Evolutionary conservation across 23 tunicate species (phyloP), one percentile per base, ranked within the genome.

Genomic region (Aplidium turbinatum): DNA sequence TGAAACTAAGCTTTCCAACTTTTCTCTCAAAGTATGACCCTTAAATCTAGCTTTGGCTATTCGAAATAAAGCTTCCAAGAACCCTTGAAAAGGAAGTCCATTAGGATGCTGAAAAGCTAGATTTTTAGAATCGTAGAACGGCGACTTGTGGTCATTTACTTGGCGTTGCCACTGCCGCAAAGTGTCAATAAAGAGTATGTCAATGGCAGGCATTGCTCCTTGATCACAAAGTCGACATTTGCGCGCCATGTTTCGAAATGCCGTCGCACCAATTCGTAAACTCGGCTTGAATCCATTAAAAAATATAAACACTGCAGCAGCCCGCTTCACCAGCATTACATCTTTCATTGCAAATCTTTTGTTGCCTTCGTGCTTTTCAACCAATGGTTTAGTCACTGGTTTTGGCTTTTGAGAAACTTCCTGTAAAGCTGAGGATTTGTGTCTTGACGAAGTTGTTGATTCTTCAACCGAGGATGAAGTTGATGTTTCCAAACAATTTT

Each of bases 1-100:
- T 13, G 39, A 23, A 6, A 90, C 46, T 65, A 90, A 53, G 28
- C 30, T 35, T 50, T 82, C 97, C 76, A 90, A 27, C 55, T 78
- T 83, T 33, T 90, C 97, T 51, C 72, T 78, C 18, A 90, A 55
- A 13, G 74, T 90, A 18, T 40, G 67, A 24, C 97, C 97, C 19
- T 76, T 58, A 28, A 72, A 83, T 18, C 89, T 68, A 32, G 72
- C 57, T 35, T 73, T 54, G n/a, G 97, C 89, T 22, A 90, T 56
- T 35, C 82, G 68, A 58, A 88, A 88, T 23, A 91, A 33, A 28
- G 91, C 97, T 31, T 91, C 97, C 0, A 91, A 52, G 42, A 91
- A 91, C 21, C 97, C 97, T 74, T 91, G 97, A 51, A 91, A 91
- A 1, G 97, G 97, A 18, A 91, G 64, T 1, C 97, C 92, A 5